Percentiles rank a stretch among this genome's conserved stretches.
Evolutionary conservation across 2,797 vertebrate species (phyloP).

Genomic region (Poecilia wingei): DNA sequence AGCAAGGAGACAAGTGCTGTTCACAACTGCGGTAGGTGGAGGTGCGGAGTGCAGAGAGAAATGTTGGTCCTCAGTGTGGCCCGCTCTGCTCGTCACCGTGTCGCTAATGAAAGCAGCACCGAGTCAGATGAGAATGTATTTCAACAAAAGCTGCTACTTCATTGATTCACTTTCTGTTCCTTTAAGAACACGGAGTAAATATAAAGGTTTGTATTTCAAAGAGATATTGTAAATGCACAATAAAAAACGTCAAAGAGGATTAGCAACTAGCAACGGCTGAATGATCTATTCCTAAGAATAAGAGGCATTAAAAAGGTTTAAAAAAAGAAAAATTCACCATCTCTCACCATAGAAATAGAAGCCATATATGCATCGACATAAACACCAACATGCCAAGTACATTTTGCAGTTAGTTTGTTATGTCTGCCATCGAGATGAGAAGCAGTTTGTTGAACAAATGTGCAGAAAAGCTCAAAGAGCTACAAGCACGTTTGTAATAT

Average conservation of each 20-base stretch:
- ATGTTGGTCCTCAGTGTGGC: conserved; percentile 12
- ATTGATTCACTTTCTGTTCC: not conserved
- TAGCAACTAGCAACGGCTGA: conserved; percentile 1
- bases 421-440: conserved; percentile 47
- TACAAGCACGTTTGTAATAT: not conserved
- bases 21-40: conserved; percentile 69
- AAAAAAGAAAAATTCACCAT: conserved; percentile 8
- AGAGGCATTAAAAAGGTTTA: conserved; percentile 26
- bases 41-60: conserved; percentile 53
- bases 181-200: too few relatives aligned
- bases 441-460: not conserved
- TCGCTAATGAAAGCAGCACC: conserved; percentile 27
- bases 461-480: not conserved
- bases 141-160: not conserved
- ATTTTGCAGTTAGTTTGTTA: conserved; percentile 52
- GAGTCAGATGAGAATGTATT: not conserved
- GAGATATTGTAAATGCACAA: not conserved
- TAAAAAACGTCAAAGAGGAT: not conserved
- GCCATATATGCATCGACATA: conserved; percentile 35
- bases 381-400: conserved; percentile 43
- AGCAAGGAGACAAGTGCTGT: conserved; percentile 63
- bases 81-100: conserved; percentile 20
- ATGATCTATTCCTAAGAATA: not conserved
- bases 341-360: conserved; percentile 58
- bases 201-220: conserved; percentile 5